These are phyloP conservation scores for Chloromyia formosa DNA, from an alignment of 2,888 invertebrate species.

Conservation along the genomic window DNA sequence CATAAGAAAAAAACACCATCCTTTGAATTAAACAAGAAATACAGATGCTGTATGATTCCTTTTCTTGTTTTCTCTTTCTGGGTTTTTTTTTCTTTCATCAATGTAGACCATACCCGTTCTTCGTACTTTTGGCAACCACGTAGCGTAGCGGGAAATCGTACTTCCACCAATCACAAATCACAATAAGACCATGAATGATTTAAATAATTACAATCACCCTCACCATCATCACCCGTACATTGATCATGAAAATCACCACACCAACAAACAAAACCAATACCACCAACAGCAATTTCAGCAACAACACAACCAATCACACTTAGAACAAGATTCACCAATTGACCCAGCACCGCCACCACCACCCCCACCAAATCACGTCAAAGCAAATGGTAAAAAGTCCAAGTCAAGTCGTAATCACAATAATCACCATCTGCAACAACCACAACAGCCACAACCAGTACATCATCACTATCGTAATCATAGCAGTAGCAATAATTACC, in stretches of 20 bases:
- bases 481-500: conserved; percentile 1
- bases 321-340: conserved; percentile 55
- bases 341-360: conserved; percentile 50
- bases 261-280: conserved; percentile 50
- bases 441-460: conserved; percentile 30
- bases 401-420: conserved; percentile 45
- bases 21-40: neutral
- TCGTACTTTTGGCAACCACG: conserved; percentile 65
- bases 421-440: neutral
- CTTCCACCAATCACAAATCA: conserved; percentile 53
- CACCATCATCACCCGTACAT: conserved; percentile 52
- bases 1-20: neutral
- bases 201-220: conserved; percentile 52
- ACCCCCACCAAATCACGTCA: conserved; percentile 54
- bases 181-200: conserved; percentile 45
- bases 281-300: conserved; percentile 52
- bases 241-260: conserved; percentile 44
- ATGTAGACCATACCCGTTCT: conserved; percentile 64
- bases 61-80: conserved; percentile 52
- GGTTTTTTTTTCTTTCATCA: conserved; percentile 50
- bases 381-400: conserved; percentile 44
- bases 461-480: conserved; percentile 52
- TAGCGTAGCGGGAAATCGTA: conserved; percentile 64
- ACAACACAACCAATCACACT: conserved; percentile 52
- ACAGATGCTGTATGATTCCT: conserved; percentile 9